Evolutionary conservation across 2,888 invertebrate genomes (phyloP).

Genomic region (Tortrix viridana): DNA sequence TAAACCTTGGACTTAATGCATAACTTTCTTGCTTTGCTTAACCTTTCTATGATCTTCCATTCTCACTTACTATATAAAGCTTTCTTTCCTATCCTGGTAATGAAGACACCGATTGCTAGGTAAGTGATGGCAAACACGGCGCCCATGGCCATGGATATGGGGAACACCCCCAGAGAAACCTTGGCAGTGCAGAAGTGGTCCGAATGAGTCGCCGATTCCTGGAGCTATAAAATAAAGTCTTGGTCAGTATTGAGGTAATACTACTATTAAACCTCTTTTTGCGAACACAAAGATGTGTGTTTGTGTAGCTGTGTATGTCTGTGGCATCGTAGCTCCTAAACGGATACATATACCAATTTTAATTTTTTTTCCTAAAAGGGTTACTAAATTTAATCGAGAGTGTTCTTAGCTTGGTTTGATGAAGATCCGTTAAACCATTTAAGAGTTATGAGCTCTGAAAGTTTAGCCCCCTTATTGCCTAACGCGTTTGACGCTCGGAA

Average conservation of each 20-base stretch:
- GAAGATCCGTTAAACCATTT: too few species aligned
- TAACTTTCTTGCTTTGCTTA: background rate
- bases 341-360: too few species aligned
- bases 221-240: background rate
- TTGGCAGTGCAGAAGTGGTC: slow-evolving; percentile 52
- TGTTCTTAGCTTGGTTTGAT: too few species aligned
- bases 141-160: slow-evolving; percentile 79
- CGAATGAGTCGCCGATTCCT: slow-evolving; percentile 3
- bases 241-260: background rate
- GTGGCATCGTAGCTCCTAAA: too few species aligned
- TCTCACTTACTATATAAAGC: slow-evolving; percentile 66
- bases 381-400: too few species aligned
- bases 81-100: slow-evolving; percentile 70
- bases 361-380: too few species aligned
- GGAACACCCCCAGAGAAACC: slow-evolving; percentile 70
- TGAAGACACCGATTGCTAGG: slow-evolving; percentile 73
- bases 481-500: too few species aligned
- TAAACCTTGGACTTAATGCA: too few species aligned
- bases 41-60: background rate
- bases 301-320: too few species aligned
- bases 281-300: too few species aligned
- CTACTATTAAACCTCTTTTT: background rate
- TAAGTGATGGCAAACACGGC: slow-evolving; percentile 73
- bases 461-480: too few species aligned
- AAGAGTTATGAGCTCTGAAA: too few species aligned